Evolutionary conservation across 2,888 invertebrate genomes (phyloP), one percentile per base, ranked within the genome.

Genomic region (Lysandra bellargus): DNA sequence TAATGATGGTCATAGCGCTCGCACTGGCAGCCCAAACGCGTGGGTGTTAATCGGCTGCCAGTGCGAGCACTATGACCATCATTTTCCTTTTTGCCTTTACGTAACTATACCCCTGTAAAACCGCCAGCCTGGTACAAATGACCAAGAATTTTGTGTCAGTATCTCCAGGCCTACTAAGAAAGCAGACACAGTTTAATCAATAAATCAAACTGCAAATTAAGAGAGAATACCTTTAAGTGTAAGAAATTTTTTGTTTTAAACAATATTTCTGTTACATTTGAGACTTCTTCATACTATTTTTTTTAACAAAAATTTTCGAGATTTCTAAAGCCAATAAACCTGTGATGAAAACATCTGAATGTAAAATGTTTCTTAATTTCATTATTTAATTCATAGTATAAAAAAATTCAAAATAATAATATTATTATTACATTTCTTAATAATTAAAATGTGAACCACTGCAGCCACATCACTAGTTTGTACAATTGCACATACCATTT

Each of bases 391-490:
- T 30, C 30, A 64, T 30, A 30, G 12, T 64, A 12, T 64, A 30
- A 30, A 30, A 30, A 30, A 12, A 4, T 64, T 9, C 2, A 64
- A 64, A 30, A 64, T 2, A 61, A 23, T 23, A 30, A 64, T 57
- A 57, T 57, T 49, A 9, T 9, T 44, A 49, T 49, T 49, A 12
- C 33, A 30, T 30, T 33, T 33, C 4, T 53, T 33, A 7, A 6
- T 53, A n/a, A 49, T 40, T 95, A 96, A 82, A 96, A 89, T 37
- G 96, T 96, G 81, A 96, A 90, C 96, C 96, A 96, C 85, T 96
- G 95, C 37, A 96, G 85, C 88, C 96, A 95, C 78, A 95, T 93
- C 60, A 95, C 84, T 69, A 96, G 86, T 83, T 95, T 95, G 84
- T 96, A 96, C 37, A 95, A 83, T 84, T 95, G 94, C 1, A 96